phyloP scores from a whole-genome alignment of 2,113 vertebrate genomes.

The Sisor rabdophorus region DNA sequence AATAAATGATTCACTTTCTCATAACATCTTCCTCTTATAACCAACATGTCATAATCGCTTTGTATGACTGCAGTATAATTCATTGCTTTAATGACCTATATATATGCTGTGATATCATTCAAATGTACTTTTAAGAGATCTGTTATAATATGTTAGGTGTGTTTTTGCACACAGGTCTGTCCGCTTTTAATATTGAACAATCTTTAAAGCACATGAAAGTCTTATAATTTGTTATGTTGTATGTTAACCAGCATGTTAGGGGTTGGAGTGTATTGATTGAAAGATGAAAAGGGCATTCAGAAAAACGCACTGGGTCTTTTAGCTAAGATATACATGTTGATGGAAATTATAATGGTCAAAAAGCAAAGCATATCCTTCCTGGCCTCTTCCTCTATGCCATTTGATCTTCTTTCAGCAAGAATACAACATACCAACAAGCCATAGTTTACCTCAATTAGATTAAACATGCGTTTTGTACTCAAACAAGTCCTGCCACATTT shows the following conservation, averaged over 20 bases:
- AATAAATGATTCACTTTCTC: too few relatives aligned
- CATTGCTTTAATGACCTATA: conserved; percentile 25
- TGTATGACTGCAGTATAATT: not conserved
- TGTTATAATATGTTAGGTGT: conserved; percentile 24
- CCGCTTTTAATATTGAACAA: conserved; percentile 1
- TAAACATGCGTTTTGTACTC: conserved; percentile 57
- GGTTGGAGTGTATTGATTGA: conserved; percentile 41
- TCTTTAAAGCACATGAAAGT: conserved; percentile 36
- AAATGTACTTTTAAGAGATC: conserved; percentile 28
- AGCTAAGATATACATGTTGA: conserved; percentile 17
- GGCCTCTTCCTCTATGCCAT: conserved; percentile 22
- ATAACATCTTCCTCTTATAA: too few relatives aligned
- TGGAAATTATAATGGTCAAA: conserved; percentile 24
- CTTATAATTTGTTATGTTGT: conserved; percentile 22
- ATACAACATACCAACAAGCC: conserved; percentile 42
- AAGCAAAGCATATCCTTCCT: conserved; percentile 7
- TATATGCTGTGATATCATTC: conserved; percentile 24
- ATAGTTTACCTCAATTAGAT: conserved; percentile 68
- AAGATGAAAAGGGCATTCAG: conserved; percentile 11
- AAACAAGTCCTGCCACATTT: conserved; percentile 61
- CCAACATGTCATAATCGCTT: too few relatives aligned
- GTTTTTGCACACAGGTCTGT: conserved; percentile 16
- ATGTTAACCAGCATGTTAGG: conserved; percentile 33
- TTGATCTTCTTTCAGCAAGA: conserved; percentile 37
- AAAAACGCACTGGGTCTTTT: conserved; percentile 3